Evolutionary conservation across 1,140 invertebrate species (phyloP).

Genomic region (Helicoverpa armigera): DNA sequence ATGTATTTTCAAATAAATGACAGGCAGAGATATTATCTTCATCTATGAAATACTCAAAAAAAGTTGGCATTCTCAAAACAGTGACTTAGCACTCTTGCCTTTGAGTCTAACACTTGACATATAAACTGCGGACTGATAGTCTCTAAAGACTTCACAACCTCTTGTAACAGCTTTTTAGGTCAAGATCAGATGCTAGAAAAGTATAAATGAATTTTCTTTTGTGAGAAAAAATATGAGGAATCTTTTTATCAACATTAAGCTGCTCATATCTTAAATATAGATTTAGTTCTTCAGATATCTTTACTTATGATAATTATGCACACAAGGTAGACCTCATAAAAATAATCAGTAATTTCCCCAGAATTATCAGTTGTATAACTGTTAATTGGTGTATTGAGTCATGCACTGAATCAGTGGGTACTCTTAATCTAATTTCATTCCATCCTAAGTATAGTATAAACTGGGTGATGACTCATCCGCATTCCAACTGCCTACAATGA

Average conservation of each 20-base stretch:
- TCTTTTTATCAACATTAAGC: no score
- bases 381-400: slow-evolving; percentile 36
- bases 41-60: background rate
- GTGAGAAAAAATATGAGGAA: no score
- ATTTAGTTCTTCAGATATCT: no score
- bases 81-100: background rate
- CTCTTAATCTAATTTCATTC: slow-evolving; percentile 52
- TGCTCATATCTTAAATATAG: no score
- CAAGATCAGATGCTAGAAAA: background rate
- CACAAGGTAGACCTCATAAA: no score
- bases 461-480: slow-evolving; percentile 28
- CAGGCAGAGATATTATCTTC: background rate
- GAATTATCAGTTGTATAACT: background rate
- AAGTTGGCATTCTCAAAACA: background rate
- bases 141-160: background rate
- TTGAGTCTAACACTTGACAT: slow-evolving; percentile 8
- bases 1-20: no score
- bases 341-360: no score
- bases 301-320: no score
- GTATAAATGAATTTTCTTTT: background rate
- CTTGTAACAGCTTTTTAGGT: slow-evolving; percentile 7
- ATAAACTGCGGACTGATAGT: background rate
- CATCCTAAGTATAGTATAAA: slow-evolving; percentile 28
- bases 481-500: slow-evolving; percentile 29
- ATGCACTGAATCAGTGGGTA: slow-evolving; percentile 39